phyloP scores from a whole-genome alignment of 1,140 invertebrate genomes.

The Drosophila tani region DNA sequence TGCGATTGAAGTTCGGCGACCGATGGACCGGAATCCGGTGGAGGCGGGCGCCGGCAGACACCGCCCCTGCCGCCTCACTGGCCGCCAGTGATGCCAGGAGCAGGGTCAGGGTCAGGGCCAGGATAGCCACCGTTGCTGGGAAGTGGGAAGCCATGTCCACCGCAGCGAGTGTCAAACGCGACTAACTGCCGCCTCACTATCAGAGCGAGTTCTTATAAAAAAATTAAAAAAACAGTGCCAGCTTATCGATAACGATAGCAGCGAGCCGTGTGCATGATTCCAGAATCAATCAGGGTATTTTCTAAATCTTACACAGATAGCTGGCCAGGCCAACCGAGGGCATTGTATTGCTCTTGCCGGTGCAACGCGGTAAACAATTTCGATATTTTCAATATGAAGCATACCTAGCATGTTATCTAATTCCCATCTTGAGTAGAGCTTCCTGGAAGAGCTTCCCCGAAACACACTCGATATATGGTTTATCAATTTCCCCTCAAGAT shows the following conservation, averaged over 20 bases:
- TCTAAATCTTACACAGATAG: not conserved
- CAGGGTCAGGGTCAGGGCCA: conserved; percentile 13
- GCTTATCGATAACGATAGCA: conserved; percentile 30
- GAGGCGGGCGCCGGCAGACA: not conserved
- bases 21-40: conserved; percentile 31
- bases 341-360: too few species aligned
- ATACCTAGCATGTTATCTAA: too few species aligned
- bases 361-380: too few species aligned
- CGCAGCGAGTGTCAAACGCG: not conserved
- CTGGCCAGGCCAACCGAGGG: not conserved
- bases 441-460: too few species aligned
- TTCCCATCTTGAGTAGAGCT: too few species aligned
- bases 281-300: conserved; percentile 16
- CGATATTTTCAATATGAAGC: too few species aligned
- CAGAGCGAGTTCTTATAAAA: conserved; percentile 16
- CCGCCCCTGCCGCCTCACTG: not conserved
- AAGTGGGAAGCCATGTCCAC: conserved; percentile 19
- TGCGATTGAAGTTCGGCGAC: conserved; percentile 8
- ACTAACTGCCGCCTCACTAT: conserved; percentile 17
- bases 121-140: not conserved
- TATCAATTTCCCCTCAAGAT: not conserved
- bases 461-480: not conserved
- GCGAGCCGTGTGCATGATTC: not conserved
- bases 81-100: not conserved
- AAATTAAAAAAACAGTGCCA: not conserved